Base-by-base conservation (phyloP, 2,888 invertebrate species). In the Ecdyonurus torrentis region DNA sequence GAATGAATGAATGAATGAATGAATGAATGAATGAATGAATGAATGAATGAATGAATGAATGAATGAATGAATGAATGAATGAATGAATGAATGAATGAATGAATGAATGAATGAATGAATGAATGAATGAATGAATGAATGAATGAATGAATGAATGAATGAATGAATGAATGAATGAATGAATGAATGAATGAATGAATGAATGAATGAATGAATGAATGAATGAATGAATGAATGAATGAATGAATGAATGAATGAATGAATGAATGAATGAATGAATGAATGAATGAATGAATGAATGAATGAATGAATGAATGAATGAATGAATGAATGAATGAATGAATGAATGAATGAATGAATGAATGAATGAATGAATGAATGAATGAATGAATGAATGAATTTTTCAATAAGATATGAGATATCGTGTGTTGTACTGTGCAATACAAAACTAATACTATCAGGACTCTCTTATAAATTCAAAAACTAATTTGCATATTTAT, bases 401-500 rank as follows among this genome's bases (percentile, higher is more conserved):
- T n/a, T n/a, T n/a, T n/a, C n/a, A n/a, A n/a, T n/a, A n/a, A n/a
- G n/a, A n/a, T n/a, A n/a, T n/a, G n/a, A n/a, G n/a, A n/a, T n/a
- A n/a, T n/a, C n/a, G n/a, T n/a, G n/a, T n/a, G n/a, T n/a, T n/a
- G n/a, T n/a, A n/a, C n/a, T n/a, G n/a, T n/a, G n/a, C n/a, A n/a
- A n/a, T n/a, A n/a, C n/a, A n/a, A 55, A 55, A 55, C 5, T 55
- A 37, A 15, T 10, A 10, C 15, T 37, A 5, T 37, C 37, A 5
- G 37, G 37, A 10, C 37, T n/a, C n/a, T 61, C 10, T 1, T 18
- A 22, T 60, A 62, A 25, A 15, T 23, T 63, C 58, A 55, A 25
- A 20, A 24, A 50, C 25, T 60, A 63, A 60, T 50, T 61, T 58
- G 7, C 19, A 66, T n/a, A n/a, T n/a, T n/a, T n/a, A n/a, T n/a